phyloP scores from a whole-genome alignment of 2,113 vertebrate species.

The Neomonachus schauinslandi region DNA sequence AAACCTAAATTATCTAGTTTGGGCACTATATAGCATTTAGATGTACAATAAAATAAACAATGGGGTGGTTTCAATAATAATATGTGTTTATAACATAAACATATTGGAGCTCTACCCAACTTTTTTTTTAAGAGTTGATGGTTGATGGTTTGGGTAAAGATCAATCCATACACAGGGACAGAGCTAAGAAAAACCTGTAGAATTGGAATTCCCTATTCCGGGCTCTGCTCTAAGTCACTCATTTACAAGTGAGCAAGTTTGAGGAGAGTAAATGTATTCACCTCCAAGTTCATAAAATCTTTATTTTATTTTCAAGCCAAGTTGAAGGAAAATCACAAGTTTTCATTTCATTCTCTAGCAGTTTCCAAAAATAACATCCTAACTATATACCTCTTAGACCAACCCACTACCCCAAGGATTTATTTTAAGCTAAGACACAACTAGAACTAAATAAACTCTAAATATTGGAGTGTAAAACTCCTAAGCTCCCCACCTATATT shows the following conservation, averaged over 20 bases:
- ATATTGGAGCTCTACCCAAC: not conserved
- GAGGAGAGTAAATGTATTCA: conserved; percentile 52
- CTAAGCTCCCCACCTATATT: not conserved
- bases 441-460: conserved; percentile 73
- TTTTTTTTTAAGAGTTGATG: not conserved
- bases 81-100: not conserved
- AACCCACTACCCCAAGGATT: conserved; percentile 67
- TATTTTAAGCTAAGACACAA: conserved; percentile 66
- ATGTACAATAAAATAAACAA: not conserved
- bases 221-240: not conserved
- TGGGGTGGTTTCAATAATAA: not conserved
- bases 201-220: not conserved
- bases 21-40: not conserved
- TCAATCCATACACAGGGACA: not conserved
- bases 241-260: conserved; percentile 60
- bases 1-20: not conserved
- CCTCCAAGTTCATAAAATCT: conserved; percentile 75
- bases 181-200: conserved; percentile 9
- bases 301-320: conserved; percentile 73
- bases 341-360: conserved; percentile 77
- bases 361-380: conserved; percentile 76
- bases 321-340: conserved; percentile 77
- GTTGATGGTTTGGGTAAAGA: not conserved
- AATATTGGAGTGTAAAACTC: conserved; percentile 71
- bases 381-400: conserved; percentile 75